Evolutionary conservation across 2,888 invertebrate species (phyloP), one percentile per base, ranked within the genome.

Genomic region (Hemithea aestivaria): DNA sequence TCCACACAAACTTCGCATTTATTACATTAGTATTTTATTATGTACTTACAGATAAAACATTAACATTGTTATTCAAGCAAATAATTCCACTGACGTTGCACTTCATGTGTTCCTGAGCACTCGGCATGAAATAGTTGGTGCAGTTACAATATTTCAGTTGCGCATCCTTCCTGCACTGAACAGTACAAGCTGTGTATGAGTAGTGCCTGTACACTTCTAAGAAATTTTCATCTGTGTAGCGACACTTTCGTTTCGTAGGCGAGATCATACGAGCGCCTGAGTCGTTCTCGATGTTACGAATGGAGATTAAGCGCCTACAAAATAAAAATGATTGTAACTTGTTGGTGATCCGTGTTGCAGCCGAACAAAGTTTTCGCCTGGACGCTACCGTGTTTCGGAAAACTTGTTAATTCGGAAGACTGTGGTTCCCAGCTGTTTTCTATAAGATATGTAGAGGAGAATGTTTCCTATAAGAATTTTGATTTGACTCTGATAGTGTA

Each of bases 71-170:
- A 64, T 91, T 91, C 4, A 93, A 70, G 53, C 93, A 93, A 39
- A 90, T 85, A 25, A 93, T 73, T 0, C 93, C 93, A 10, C 84
- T 80, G 52, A 92, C 87, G 43, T 91, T 89, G 62, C 93, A 93
- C 41, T 89, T 88, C n/a, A 77, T 53, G 36, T 71, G 56, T 34
- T 83, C 82, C 1, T 89, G 79, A 1, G 91, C 87, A 51, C 91
- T 91, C 0, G 93, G 93, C 76, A 92, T 91, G 39, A 92, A 84
- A 63, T 92, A 93, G 55, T 91, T 92, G 1, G 91, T 89, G 66
- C 93, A 94, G 51, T 91, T 91, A 61, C 93, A 94, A 5, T 89
- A 66, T 24, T 78, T 66, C 7, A 92, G 51, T 58, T 93, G 93
- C 0, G 90, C 91, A 35, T 90, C 84, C 66, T 91, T 92, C 32